These are phyloP conservation scores for Papilio elwesi DNA, from an alignment of 2,888 invertebrate genomes.

Conservation along the genomic window DNA sequence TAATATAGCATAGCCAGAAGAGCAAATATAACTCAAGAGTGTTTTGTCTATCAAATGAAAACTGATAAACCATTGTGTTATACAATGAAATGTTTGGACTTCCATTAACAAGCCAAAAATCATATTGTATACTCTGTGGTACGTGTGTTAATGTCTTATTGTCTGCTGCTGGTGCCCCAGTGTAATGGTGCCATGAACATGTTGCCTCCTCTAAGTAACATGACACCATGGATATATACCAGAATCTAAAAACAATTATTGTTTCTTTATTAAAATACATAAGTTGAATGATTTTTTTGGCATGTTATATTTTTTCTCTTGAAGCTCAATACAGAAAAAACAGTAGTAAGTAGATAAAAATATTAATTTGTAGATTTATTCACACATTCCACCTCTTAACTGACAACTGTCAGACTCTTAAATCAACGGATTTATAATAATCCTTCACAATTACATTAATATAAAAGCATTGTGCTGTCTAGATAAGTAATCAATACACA, in stretches of 20 bases:
- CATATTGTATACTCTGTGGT: conserved; percentile 86
- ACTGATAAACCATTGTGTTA: conserved; percentile 96
- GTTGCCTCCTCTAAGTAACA: conserved; percentile 92
- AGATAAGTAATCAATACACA: conserved; percentile 8
- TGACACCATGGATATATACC: conserved; percentile 97
- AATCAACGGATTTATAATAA: not conserved
- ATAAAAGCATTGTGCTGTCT: conserved; percentile 11
- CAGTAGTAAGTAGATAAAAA: too few relatives aligned
- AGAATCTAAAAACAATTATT: conserved; percentile 87
- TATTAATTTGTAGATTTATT: too few relatives aligned
- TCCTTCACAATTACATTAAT: not conserved
- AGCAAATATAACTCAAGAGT: conserved; percentile 95
- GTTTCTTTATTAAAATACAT: too few relatives aligned
- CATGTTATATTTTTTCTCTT: too few relatives aligned
- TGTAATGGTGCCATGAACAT: conserved; percentile 93
- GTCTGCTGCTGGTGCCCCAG: conserved; percentile 64
- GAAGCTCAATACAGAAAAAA: too few relatives aligned
- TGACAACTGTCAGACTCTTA: too few relatives aligned
- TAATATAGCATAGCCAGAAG: conserved; percentile 93
- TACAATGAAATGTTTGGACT: conserved; percentile 94
- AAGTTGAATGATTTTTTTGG: too few relatives aligned
- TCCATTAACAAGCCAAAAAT: conserved; percentile 98
- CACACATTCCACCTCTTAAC: not conserved
- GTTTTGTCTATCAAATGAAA: conserved; percentile 97
- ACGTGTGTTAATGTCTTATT: conserved; percentile 64